Conservation (phyloP, 2,888 invertebrate genomes). For the Diogma glabrata region DNA sequence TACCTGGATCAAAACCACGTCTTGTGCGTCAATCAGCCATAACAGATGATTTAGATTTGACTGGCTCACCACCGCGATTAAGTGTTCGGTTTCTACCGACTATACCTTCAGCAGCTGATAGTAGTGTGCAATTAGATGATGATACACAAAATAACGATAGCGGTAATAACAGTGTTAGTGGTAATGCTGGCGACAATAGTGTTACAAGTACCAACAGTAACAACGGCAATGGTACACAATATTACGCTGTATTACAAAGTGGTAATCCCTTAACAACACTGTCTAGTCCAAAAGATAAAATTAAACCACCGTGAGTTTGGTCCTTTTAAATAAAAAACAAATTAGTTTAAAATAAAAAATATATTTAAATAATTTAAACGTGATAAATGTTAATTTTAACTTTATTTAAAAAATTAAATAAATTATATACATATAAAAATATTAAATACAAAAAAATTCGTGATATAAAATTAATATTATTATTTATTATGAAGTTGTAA, state of each 20-base stretch:
- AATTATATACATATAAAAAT: too few relatives aligned
- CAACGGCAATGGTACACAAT: conserved; percentile 17
- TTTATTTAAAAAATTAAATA: too few relatives aligned
- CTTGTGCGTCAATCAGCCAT: conserved; percentile 71
- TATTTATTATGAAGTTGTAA: too few relatives aligned
- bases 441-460: too few relatives aligned
- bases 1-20: conserved; percentile 50
- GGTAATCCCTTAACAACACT: conserved; percentile 23
- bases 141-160: conserved; percentile 31
- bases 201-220: conserved; percentile 1
- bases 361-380: too few relatives aligned
- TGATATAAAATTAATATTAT: too few relatives aligned
- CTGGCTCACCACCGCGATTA: conserved; percentile 35
- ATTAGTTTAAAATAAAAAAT: too few relatives aligned
- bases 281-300: conserved; percentile 27
- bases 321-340: too few relatives aligned
- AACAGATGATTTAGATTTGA: conserved; percentile 52
- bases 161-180: conserved; percentile 1
- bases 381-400: too few relatives aligned
- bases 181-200: neutral
- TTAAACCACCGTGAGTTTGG: conserved; percentile 29
- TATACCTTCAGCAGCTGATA: conserved; percentile 63
- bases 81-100: conserved; percentile 54
- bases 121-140: conserved; percentile 55
- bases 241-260: conserved; percentile 23